Evolutionary conservation across 1,140 invertebrate species (phyloP).

Genomic region (Ridgeia piscesae): DNA sequence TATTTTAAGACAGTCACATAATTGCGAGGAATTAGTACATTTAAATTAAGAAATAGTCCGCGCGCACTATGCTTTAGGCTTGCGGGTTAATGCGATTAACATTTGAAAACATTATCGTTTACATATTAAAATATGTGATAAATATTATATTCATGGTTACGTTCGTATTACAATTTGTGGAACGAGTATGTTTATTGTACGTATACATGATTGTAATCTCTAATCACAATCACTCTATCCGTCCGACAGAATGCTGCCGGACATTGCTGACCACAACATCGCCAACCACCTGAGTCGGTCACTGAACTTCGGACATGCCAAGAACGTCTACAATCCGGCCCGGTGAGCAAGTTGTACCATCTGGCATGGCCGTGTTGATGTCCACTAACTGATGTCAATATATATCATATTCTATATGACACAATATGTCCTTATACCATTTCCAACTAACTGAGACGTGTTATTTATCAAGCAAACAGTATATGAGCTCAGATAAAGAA

Average conservation of each 20-base stretch:
- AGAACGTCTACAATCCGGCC: conserved; percentile 12
- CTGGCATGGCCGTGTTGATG: too few relatives aligned
- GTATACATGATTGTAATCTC: not conserved
- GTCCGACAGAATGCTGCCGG: conserved; percentile 4
- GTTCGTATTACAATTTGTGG: not conserved
- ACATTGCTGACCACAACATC: conserved; percentile 10
- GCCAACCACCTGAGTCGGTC: conserved; percentile 14
- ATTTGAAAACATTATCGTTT: too few relatives aligned
- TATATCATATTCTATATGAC: not conserved
- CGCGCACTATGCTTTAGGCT: not conserved
- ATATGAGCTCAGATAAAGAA: too few relatives aligned
- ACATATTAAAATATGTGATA: too few relatives aligned
- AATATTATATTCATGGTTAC: too few relatives aligned
- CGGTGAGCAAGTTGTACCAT: conserved; percentile 8
- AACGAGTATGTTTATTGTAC: not conserved
- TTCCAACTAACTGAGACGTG: too few relatives aligned
- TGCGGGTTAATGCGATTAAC: not conserved
- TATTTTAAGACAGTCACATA: not conserved
- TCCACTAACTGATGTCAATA: not conserved
- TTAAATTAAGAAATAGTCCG: not conserved
- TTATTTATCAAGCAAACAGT: too few relatives aligned
- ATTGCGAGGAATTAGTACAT: not conserved
- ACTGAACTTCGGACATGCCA: conserved; percentile 9
- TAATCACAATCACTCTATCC: too few relatives aligned
- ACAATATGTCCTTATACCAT: too few relatives aligned